These are phyloP conservation scores for Drosophila quinaria DNA, from an alignment of 2,888 invertebrate genomes.

Conservation along the genomic window DNA sequence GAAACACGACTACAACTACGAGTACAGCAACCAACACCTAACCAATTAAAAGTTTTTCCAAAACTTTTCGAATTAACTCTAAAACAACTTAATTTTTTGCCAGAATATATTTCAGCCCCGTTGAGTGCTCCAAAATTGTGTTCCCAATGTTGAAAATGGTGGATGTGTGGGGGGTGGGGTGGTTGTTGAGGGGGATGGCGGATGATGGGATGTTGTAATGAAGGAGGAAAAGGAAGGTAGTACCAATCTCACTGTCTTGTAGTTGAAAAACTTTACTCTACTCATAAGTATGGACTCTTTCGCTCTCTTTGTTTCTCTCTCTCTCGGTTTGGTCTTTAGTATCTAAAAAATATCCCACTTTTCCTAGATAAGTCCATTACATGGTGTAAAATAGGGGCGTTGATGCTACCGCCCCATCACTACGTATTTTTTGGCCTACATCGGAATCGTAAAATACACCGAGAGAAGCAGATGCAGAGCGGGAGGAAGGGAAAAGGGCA, in stretches of 20 bases:
- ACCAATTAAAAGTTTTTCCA: slow-evolving; percentile 69
- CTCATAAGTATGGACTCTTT: slow-evolving; percentile 5
- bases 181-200: too few species aligned
- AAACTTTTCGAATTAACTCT: slow-evolving; percentile 71
- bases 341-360: slow-evolving; percentile 60
- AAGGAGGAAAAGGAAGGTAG: neutral
- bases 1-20: slow-evolving; percentile 24
- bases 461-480: slow-evolving; percentile 10
- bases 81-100: slow-evolving; percentile 67
- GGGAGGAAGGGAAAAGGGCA: neutral
- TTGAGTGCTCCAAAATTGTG: slow-evolving; percentile 42
- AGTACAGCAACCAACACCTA: slow-evolving; percentile 52
- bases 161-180: neutral
- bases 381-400: slow-evolving; percentile 57
- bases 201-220: neutral
- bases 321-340: slow-evolving; percentile 21
- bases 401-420: slow-evolving; percentile 37
- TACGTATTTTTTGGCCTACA: slow-evolving; percentile 51
- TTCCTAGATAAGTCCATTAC: slow-evolving; percentile 45
- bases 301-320: neutral
- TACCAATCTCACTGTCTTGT: slow-evolving; percentile 18
- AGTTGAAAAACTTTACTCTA: slow-evolving; percentile 35
- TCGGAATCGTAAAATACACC: slow-evolving; percentile 23
- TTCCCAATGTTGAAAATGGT: slow-evolving; percentile 23
- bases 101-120: slow-evolving; percentile 46